phyloP scores from a whole-genome alignment of 2,888 invertebrate species.

The Chymomyza caudatula region DNA sequence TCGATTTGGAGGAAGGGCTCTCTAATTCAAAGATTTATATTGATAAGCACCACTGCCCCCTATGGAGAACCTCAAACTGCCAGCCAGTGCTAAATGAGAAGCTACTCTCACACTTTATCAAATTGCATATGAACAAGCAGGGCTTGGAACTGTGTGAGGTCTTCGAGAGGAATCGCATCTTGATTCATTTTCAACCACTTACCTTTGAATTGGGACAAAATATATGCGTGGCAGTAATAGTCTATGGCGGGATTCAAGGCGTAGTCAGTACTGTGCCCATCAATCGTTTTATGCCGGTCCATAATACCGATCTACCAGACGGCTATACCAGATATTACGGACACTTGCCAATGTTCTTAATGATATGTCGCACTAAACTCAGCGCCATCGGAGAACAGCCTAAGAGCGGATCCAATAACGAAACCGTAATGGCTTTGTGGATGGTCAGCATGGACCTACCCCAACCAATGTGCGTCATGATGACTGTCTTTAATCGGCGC shows the following conservation, averaged over 20 bases:
- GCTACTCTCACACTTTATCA: constrained; percentile 32
- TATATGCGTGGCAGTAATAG: constrained; percentile 37
- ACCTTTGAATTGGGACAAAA: constrained; percentile 20
- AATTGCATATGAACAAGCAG: constrained; percentile 8
- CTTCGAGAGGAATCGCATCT: constrained; percentile 15
- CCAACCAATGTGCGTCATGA: constrained; percentile 17
- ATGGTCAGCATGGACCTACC: constrained; percentile 28
- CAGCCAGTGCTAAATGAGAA: neutral
- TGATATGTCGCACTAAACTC: constrained; percentile 32
- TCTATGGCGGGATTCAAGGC: constrained; percentile 8
- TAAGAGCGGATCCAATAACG: neutral
- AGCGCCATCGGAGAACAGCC: neutral
- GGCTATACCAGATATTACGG: neutral
- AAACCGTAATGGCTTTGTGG: constrained; percentile 39
- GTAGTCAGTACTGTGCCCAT: neutral
- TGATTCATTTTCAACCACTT: constrained; percentile 32
- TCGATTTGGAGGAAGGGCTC: neutral
- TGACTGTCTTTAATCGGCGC: constrained; percentile 41
- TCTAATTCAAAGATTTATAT: neutral
- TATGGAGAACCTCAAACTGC: constrained; percentile 7
- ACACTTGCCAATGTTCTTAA: constrained; percentile 42
- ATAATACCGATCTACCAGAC: constrained; percentile 8
- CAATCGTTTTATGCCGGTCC: neutral
- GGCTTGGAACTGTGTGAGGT: constrained; percentile 21
- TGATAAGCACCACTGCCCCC: constrained; percentile 18